Percentiles rank a stretch among this genome's conserved stretches.
phyloP scores from a whole-genome alignment of 2,888 invertebrate genomes.

The Chrysopilus asiliformis region DNA sequence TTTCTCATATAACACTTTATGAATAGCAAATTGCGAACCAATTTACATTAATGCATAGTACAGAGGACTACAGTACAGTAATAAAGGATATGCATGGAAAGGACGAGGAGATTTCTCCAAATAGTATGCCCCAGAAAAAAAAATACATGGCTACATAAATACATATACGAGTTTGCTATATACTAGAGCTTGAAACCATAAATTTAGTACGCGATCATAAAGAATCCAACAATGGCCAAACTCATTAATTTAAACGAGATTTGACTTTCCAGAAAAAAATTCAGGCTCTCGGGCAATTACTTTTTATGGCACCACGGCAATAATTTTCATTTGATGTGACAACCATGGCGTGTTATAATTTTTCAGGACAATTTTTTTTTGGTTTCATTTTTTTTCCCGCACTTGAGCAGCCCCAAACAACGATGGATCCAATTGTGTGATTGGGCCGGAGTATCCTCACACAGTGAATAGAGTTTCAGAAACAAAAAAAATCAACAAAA shows the following conservation, averaged over 20 bases:
- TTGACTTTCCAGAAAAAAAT: slow-evolving; percentile 12
- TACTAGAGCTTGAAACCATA: slow-evolving; percentile 6
- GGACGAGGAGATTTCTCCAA: slow-evolving; percentile 4
- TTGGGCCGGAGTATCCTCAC: too few species aligned
- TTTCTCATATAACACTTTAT: slow-evolving; percentile 9
- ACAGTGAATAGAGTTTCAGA: too few species aligned
- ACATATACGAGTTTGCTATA: background rate
- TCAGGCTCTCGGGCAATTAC: slow-evolving; percentile 13
- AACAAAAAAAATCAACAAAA: too few species aligned
- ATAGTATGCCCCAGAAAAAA: background rate
- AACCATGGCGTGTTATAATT: slow-evolving; percentile 13
- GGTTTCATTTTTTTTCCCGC: too few species aligned
- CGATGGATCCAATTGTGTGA: too few species aligned
- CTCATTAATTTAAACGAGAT: slow-evolving; percentile 17
- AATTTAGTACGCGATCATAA: slow-evolving; percentile 13
- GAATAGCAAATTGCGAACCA: slow-evolving; percentile 13
- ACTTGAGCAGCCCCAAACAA: too few species aligned
- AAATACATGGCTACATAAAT: slow-evolving; percentile 3
- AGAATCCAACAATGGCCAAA: slow-evolving; percentile 16
- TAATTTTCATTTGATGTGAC: slow-evolving; percentile 16
- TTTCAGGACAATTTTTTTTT: slow-evolving; percentile 3
- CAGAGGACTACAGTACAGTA: background rate
- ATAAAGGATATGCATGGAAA: background rate
- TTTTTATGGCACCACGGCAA: slow-evolving; percentile 15
- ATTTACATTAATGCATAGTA: slow-evolving; percentile 12